phyloP scores from a whole-genome alignment of 1,140 invertebrate genomes.

The Hermatobates lingyangjiaoensis region DNA sequence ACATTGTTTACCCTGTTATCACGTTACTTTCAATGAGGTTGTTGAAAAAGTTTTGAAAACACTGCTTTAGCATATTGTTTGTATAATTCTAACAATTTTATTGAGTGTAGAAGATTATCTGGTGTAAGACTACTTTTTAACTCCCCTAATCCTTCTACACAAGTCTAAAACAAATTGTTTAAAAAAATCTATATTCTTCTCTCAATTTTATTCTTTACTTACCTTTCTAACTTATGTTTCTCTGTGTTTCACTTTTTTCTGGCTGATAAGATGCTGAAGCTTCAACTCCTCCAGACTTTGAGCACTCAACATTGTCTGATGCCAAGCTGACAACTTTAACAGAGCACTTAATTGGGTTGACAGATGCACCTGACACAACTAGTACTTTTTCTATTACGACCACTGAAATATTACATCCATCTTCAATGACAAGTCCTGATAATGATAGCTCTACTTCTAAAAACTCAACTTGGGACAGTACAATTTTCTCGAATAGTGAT shows the following conservation, averaged over 20 bases:
- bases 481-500: no score
- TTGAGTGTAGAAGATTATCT: no score
- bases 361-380: not conserved
- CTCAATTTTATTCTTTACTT: constrained; percentile 1
- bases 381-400: not conserved
- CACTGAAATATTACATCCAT: not conserved
- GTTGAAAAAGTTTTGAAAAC: no score
- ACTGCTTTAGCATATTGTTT: no score
- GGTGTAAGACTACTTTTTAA: no score
- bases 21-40: no score
- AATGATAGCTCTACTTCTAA: not conserved
- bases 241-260: constrained; percentile 3
- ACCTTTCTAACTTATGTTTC: constrained; percentile 9
- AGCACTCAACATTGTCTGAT: not conserved
- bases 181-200: no score
- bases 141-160: no score
- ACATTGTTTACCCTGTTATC: no score
- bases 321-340: not conserved
- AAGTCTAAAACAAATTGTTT: no score
- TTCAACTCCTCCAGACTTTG: constrained; percentile 10
- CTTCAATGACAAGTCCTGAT: not conserved
- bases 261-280: constrained; percentile 9
- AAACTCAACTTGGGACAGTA: no score
- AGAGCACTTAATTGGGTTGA: not conserved
- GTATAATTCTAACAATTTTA: no score